Percentiles rank a stretch among this genome's conserved stretches.
These are phyloP conservation scores for Calameuta pallipes DNA, from an alignment of 2,888 invertebrate species.

Conservation along the genomic window DNA sequence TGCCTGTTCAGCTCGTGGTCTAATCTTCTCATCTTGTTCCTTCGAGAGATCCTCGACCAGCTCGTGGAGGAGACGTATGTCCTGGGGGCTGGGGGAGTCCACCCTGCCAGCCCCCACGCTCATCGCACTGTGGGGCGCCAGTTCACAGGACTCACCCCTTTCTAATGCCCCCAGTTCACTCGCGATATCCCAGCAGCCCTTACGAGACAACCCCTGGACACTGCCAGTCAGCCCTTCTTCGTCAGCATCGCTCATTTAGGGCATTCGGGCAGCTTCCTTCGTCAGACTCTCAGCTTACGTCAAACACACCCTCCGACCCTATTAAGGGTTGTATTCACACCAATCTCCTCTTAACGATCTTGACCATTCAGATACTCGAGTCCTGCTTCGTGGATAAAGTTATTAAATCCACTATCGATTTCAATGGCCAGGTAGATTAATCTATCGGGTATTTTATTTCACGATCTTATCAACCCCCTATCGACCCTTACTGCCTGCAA, in stretches of 20 bases:
- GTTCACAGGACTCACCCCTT: constrained; percentile 48
- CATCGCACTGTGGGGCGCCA: constrained; percentile 62
- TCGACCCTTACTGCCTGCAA: not conserved
- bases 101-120: constrained; percentile 61
- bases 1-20: constrained; percentile 57
- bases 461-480: not conserved
- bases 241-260: constrained; percentile 63
- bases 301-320: not conserved
- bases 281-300: not conserved
- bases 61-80: constrained; percentile 61
- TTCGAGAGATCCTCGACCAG: constrained; percentile 62
- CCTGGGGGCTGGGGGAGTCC: constrained; percentile 63
- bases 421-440: not conserved
- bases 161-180: constrained; percentile 21
- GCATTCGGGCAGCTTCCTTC: constrained; percentile 37
- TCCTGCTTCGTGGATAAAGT: not conserved
- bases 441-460: not conserved
- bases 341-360: not conserved
- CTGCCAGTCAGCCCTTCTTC: constrained; percentile 53
- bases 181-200: constrained; percentile 29
- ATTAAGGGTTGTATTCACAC: not conserved
- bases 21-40: constrained; percentile 40
- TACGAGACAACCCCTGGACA: constrained; percentile 46
- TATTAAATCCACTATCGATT: not conserved
- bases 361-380: not conserved